Base-by-base conservation (phyloP, 2,888 invertebrate species). In the Pyrrhia umbra region DNA sequence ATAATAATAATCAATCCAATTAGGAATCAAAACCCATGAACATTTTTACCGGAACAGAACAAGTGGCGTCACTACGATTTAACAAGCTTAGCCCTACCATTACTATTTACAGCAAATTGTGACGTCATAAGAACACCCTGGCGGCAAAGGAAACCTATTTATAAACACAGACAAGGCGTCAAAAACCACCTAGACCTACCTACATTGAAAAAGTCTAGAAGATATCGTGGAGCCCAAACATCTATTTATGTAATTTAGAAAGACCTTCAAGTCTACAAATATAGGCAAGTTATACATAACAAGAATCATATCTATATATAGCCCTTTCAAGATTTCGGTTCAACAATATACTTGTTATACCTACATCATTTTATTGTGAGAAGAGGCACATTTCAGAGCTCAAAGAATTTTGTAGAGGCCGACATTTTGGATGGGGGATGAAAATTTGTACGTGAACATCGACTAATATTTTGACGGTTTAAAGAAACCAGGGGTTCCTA, bases 331-430 rank as follows among this genome's bases (percentile, higher is more conserved):
- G 5, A 34, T 51, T 21, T 13, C 23, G 23, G 27, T 51, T 46
- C 20, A 55, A 42, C 46, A 46, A 71, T 46, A 30, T 37, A 54
- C 59, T 46, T 55, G n/a, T 59, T 66, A 70, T 58, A 20, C 40
- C 27, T 64, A 21, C 25, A n/a, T 45, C 20, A 55, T 34, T 45
- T 27, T 37, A 42, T 59, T 51, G 63, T 52, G 34, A 45, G 34
- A 10, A 49, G 25, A 25, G 30, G 39, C 25, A 42, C 16, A 37
- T 45, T 45, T 23, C 23, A 20, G 23, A 42, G 18, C 20, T 51
- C 58, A 21, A 47, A 20, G 21, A 54, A 51, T 39, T 45, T 51
- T 27, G 6, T 34, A 8, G 39, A 2, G 42, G 20, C 50, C 55
- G 47, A 64, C 42, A 40, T 64, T 43, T 61, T 20, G 18, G 10